Evolutionary conservation across 2,797 vertebrate species (phyloP).

Genomic region (Mormyrus hasselquistii): DNA sequence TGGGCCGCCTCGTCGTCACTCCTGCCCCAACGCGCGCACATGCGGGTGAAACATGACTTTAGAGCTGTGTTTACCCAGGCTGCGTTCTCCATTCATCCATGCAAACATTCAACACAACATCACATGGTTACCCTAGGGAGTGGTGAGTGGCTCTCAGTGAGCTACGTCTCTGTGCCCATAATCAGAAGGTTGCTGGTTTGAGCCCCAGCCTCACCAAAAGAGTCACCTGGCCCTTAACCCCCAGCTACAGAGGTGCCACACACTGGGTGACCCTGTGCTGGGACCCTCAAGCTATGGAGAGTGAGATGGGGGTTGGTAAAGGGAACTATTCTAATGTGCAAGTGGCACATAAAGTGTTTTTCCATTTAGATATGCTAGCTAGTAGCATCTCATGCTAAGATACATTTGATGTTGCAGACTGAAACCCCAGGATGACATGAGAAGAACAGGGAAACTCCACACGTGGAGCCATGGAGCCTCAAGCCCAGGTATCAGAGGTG

Average conservation of each 20-base stretch:
- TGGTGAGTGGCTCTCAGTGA: neutral
- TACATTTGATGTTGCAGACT: neutral
- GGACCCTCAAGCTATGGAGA: neutral
- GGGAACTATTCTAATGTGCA: neutral
- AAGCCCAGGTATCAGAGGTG: neutral
- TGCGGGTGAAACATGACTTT: neutral
- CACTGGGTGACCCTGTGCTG: neutral
- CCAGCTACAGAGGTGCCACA: neutral
- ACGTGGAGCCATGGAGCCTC: neutral
- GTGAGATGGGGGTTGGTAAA: neutral
- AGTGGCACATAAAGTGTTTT: neutral
- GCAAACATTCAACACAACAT: neutral
- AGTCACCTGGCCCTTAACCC: neutral
- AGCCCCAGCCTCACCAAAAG: neutral
- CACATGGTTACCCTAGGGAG: neutral
- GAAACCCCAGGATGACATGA: neutral
- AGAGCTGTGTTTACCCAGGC: constrained; percentile 46
- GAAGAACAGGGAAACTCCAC: neutral
- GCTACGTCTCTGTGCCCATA: neutral
- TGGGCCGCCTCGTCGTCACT: constrained; percentile 82
- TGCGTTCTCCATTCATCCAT: constrained; percentile 25
- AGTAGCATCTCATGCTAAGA: neutral
- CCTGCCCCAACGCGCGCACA: constrained; percentile 48
- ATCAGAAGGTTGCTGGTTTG: neutral
- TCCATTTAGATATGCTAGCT: neutral